Conservation (phyloP, 1,140 invertebrate species). For the Philopotamus ludificatus region DNA sequence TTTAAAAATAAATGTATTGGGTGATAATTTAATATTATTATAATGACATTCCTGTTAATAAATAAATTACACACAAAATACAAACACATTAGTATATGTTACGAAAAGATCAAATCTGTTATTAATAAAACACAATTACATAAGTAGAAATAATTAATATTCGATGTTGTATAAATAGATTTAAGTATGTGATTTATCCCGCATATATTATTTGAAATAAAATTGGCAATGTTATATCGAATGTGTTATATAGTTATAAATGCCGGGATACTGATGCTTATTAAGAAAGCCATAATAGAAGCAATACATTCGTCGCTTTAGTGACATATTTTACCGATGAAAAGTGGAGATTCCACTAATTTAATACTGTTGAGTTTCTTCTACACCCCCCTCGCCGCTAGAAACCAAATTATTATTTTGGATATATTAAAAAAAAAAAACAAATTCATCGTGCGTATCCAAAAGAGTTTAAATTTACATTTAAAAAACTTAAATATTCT, state of each 20-base stretch:
- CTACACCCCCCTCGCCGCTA: slow-evolving; percentile 56
- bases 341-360: slow-evolving; percentile 47
- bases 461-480: slow-evolving; percentile 13
- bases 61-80: too few relatives aligned
- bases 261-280: neutral
- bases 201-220: neutral
- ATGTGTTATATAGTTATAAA: too few relatives aligned
- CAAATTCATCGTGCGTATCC: neutral
- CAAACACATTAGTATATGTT: too few relatives aligned
- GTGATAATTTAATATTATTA: too few relatives aligned
- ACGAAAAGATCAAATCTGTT: too few relatives aligned
- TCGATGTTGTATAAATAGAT: neutral
- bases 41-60: too few relatives aligned
- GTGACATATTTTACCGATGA: slow-evolving; percentile 46
- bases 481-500: slow-evolving; percentile 1
- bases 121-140: too few relatives aligned
- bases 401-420: slow-evolving; percentile 48
- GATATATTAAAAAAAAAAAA: slow-evolving; percentile 25
- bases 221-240: too few relatives aligned
- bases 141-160: too few relatives aligned
- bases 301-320: slow-evolving; percentile 37
- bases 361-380: slow-evolving; percentile 48
- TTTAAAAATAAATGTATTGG: too few relatives aligned
- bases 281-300: slow-evolving; percentile 20
- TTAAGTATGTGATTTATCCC: neutral